Base-by-base conservation (phyloP, 2,797 vertebrate species). In the Brotogeris chrysoptera region DNA sequence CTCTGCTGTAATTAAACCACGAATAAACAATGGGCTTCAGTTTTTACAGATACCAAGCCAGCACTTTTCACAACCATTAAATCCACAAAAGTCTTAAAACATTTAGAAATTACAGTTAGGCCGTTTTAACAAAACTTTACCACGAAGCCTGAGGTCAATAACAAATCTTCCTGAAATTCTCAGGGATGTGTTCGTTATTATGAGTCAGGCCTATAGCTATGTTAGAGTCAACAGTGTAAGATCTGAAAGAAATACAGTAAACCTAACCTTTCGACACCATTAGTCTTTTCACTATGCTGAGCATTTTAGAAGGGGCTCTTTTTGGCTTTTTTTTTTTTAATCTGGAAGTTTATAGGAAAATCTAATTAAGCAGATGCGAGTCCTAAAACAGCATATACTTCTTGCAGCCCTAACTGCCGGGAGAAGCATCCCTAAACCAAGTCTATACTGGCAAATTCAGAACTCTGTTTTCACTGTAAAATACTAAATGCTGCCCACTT, bases 21-120 rank as follows among this genome's bases (percentile, higher is more conserved):
- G 17, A 93, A 95, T 77, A 95, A 95, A 96, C 50, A 96, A 70
- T 7, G 14, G 27, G 27, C 60, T 96, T 95, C 55, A 94, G 70
- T 93, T 96, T 94, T 84, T 82, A 92, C 30, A 84, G 59, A 66
- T 32, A 91, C 6, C 47, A 90, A 93, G 38, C 24, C 66, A 94
- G 39, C 60, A 82, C 36, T 80, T 94, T 86, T 80, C 50, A 91
- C 60, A 93, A 68, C 8, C 44, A 81, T 39, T 68, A 94, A 88
- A 94, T 84, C 34, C 73, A 88, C 32, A 84, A 70, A 91, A 93
- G 59, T 36, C 86, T 36, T 60, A 84, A 77, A 95, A 90, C 0
- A 1, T 79, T 63, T 43, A 73, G 24, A 88, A 92, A 38, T 63
- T 70, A 79, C 39, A 86, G 50, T 36, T 49, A 76, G 50, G 59